A percentile compares a stretch with the other conserved stretches of the same genome.
These are phyloP conservation scores for Colinus virginianus DNA, from an alignment of 2,113 vertebrate genomes.

Conservation along the genomic window DNA sequence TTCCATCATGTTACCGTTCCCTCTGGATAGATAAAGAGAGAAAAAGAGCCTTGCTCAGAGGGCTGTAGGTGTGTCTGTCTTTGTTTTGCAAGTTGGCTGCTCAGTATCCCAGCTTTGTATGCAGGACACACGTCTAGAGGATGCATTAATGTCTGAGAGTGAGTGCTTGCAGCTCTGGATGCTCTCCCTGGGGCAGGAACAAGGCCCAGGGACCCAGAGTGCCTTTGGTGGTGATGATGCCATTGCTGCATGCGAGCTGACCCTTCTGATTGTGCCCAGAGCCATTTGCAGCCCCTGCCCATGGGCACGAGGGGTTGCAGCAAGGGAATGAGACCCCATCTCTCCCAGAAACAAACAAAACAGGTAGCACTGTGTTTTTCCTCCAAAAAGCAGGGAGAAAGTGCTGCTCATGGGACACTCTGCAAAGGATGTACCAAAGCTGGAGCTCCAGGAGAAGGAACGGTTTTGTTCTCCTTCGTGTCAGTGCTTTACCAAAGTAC, in stretches of 20 bases:
- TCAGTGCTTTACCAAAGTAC: neutral
- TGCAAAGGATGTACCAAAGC: neutral
- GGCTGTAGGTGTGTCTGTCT: neutral
- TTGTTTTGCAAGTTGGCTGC: neutral
- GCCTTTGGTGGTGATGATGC: neutral
- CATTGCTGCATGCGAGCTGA: too few species aligned
- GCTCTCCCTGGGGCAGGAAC: neutral
- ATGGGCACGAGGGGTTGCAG: accelerated
- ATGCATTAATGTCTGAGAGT: neutral
- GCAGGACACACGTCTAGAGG: accelerated
- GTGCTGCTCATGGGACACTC: neutral
- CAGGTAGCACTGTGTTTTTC: neutral
- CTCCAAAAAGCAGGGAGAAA: neutral
- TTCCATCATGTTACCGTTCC: neutral
- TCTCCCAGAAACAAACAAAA: neutral
- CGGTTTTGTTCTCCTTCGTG: accelerated
- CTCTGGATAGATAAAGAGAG: too few species aligned
- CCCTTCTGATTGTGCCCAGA: too few species aligned
- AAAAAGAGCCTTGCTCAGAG: neutral
- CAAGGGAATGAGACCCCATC: neutral
- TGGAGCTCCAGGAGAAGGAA: neutral
- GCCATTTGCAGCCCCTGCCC: neutral
- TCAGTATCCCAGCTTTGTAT: neutral
- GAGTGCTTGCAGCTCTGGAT: neutral
- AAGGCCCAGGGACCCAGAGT: accelerated